Conservation (phyloP, 1,140 invertebrate species). For the Ceratosolen fusciceps region DNA sequence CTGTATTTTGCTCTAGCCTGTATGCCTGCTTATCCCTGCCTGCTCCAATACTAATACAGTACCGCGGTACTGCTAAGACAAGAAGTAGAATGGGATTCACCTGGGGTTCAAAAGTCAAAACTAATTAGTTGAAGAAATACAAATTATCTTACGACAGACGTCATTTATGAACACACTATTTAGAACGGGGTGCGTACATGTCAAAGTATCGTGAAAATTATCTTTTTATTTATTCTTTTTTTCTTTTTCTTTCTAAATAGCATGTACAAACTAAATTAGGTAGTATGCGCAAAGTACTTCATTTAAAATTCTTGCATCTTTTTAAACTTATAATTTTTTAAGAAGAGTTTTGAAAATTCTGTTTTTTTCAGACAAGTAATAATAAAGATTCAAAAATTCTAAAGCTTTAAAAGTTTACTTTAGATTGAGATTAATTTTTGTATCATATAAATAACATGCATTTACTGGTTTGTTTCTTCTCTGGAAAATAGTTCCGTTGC, state of each 20-base stretch:
- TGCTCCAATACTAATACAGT: slow-evolving; percentile 70
- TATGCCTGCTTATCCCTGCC: slow-evolving; percentile 65
- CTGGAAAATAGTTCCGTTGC: neutral
- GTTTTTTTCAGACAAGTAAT: neutral
- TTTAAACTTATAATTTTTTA: neutral
- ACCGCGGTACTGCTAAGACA: slow-evolving; percentile 70
- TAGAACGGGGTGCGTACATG: slow-evolving; percentile 13
- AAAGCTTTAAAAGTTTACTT: slow-evolving; percentile 1
- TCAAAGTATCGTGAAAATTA: slow-evolving; percentile 14
- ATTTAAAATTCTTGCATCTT: slow-evolving; percentile 26
- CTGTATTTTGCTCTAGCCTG: slow-evolving; percentile 62
- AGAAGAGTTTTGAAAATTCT: no score
- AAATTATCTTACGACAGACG: slow-evolving; percentile 37
- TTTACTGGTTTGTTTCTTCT: neutral
- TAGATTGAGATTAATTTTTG: neutral
- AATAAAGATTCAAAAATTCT: slow-evolving; percentile 22
- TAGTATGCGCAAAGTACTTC: neutral
- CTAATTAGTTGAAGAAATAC: slow-evolving; percentile 51
- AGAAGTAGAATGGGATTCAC: slow-evolving; percentile 69
- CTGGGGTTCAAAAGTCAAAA: slow-evolving; percentile 72
- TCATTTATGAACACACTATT: slow-evolving; percentile 37
- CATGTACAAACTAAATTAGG: slow-evolving; percentile 1
- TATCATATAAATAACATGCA: slow-evolving; percentile 7
- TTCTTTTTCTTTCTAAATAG: slow-evolving; percentile 27
- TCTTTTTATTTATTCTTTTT: no score